These are phyloP conservation scores for Nyctereutes procyonoides DNA, from an alignment of 2,113 vertebrate genomes.

Conservation along the genomic window DNA sequence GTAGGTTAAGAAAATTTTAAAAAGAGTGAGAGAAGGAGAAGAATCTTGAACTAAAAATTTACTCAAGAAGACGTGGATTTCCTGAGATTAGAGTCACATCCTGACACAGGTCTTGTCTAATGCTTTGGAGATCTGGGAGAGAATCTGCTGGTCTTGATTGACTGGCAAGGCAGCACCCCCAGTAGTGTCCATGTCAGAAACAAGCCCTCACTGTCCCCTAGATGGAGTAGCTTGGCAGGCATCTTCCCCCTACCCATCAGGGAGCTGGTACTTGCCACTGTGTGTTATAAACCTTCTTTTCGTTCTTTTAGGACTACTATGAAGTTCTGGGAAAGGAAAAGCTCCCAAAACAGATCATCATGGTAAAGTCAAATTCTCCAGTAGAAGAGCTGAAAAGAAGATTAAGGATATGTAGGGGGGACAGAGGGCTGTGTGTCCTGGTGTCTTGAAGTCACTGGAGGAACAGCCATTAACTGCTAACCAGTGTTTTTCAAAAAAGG, in stretches of 20 bases:
- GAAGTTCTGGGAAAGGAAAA: slow-evolving; percentile 91
- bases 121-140: slow-evolving; percentile 77
- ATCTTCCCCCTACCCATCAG: neutral
- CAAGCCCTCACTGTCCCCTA: neutral
- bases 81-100: slow-evolving; percentile 82
- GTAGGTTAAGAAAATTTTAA: neutral
- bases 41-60: neutral
- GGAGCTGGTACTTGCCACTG: neutral
- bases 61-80: neutral
- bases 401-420: slow-evolving; percentile 84
- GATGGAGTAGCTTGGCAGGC: neutral
- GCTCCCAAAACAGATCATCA: slow-evolving; percentile 89
- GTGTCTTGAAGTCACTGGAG: slow-evolving; percentile 81
- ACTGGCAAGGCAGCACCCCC: slow-evolving; percentile 40
- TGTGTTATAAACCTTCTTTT: neutral
- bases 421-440: slow-evolving; percentile 82
- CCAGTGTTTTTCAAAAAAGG: neutral
- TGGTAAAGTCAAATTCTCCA: slow-evolving; percentile 92
- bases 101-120: slow-evolving; percentile 70
- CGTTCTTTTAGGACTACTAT: slow-evolving; percentile 85
- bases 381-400: slow-evolving; percentile 89
- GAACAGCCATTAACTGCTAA: neutral
- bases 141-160: slow-evolving; percentile 74
- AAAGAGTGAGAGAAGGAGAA: neutral
- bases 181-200: slow-evolving; percentile 74